Conservation (phyloP, 2,888 invertebrate species). For the Nemotelus nigrinus region DNA sequence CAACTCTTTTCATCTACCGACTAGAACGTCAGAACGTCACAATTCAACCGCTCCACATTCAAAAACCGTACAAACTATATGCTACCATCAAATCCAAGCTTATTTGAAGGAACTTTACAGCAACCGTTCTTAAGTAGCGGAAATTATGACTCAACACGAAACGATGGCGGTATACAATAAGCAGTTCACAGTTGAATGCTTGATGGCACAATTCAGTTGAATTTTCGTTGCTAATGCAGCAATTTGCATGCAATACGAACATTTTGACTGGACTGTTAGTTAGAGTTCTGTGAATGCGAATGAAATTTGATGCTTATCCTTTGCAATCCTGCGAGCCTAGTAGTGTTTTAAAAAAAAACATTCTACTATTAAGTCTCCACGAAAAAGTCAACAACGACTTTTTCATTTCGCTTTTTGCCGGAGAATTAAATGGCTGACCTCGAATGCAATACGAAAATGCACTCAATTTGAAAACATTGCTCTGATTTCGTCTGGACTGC, state of each 20-base stretch:
- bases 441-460: constrained; percentile 24
- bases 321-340: no score
- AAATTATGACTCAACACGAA: constrained; percentile 40
- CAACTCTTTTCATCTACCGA: no score
- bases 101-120: no score
- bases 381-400: no score
- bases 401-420: not conserved
- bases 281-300: no score
- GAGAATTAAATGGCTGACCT: constrained; percentile 28
- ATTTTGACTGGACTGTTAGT: not conserved
- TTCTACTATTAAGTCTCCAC: no score
- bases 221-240: constrained; percentile 26
- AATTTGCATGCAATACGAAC: constrained; percentile 25
- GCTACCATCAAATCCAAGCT: no score
- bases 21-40: no score
- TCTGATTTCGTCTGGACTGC: not conserved
- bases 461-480: constrained; percentile 6
- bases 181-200: constrained; percentile 18
- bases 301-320: no score
- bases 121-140: constrained; percentile 24
- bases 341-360: no score
- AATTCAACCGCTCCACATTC: no score
- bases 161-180: not conserved
- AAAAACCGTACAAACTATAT: no score
- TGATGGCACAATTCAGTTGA: constrained; percentile 17